Evolutionary conservation across 64 coral and sea anemone species (phyloP).

Genomic region (Stylophora pistillata): DNA sequence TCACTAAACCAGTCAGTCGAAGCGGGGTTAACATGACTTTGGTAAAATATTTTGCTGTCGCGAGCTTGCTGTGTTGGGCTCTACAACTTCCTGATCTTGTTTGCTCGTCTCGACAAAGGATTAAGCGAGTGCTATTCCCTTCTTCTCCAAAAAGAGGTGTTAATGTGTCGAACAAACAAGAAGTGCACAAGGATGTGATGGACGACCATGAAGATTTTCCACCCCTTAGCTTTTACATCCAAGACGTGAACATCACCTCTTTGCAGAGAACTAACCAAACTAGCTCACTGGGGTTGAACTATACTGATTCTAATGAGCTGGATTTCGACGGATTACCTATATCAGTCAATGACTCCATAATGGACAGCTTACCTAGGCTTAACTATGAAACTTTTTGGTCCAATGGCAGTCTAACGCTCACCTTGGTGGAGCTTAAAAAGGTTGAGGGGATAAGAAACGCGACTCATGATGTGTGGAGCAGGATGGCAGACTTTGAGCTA

Average conservation of each 20-base stretch:
- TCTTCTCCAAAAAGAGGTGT: no score
- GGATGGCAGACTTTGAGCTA: neutral
- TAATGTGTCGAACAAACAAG: neutral
- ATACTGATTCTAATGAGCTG: neutral
- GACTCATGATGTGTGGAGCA: neutral
- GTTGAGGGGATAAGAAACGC: neutral
- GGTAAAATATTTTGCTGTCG: neutral
- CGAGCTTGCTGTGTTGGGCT: neutral
- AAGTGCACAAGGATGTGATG: no score
- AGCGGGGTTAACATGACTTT: neutral
- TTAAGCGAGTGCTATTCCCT: neutral
- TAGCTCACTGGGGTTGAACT: neutral
- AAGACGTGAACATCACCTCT: slow-evolving; percentile 43
- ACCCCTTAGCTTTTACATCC: slow-evolving; percentile 1
- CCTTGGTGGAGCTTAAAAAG: slow-evolving; percentile 21
- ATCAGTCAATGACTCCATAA: neutral
- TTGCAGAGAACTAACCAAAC: slow-evolving; percentile 6
- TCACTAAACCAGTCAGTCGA: neutral
- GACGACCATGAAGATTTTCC: slow-evolving; percentile 35
- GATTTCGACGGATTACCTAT: neutral
- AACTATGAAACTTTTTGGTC: slow-evolving; percentile 79
- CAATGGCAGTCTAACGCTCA: slow-evolving; percentile 55
- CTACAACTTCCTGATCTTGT: neutral
- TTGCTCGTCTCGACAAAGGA: neutral
- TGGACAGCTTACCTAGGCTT: neutral